A percentile compares a stretch with the other conserved stretches of the same genome.
Evolutionary conservation across 1,140 invertebrate genomes (phyloP).

Genomic region (Phocides pigmalion): DNA sequence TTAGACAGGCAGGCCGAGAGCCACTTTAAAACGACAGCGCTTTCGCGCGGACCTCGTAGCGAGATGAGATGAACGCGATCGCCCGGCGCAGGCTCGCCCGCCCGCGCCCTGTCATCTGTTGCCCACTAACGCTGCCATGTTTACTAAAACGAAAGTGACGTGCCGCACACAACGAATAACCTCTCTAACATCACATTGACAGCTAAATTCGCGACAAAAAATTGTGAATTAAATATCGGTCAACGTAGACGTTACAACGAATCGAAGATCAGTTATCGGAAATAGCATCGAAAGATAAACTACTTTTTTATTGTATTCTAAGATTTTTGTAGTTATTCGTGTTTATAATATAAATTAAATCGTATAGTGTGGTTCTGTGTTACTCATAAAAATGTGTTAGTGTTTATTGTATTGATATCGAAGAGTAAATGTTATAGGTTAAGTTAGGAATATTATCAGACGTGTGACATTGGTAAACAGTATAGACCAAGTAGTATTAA

Average conservation of each 20-base stretch:
- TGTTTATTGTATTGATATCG: slow-evolving; percentile 9
- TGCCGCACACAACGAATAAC: slow-evolving; percentile 79
- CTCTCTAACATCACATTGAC: slow-evolving; percentile 63
- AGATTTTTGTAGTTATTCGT: slow-evolving; percentile 17
- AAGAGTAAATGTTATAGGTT: slow-evolving; percentile 14
- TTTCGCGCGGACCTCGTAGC: slow-evolving; percentile 55
- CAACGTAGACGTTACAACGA: slow-evolving; percentile 68
- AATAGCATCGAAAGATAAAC: slow-evolving; percentile 26
- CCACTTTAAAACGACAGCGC: slow-evolving; percentile 61
- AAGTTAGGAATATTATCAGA: not conserved
- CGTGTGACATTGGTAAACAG: not conserved
- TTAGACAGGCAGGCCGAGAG: slow-evolving; percentile 40
- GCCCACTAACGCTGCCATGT: slow-evolving; percentile 75
- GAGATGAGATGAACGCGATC: slow-evolving; percentile 72
- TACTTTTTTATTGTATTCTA: slow-evolving; percentile 33
- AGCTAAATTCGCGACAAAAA: slow-evolving; percentile 51
- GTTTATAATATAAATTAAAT: slow-evolving; percentile 15
- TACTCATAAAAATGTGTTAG: slow-evolving; percentile 10
- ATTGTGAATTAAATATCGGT: slow-evolving; percentile 41
- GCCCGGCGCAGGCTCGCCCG: slow-evolving; percentile 71
- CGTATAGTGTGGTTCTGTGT: slow-evolving; percentile 8
- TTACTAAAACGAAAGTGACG: slow-evolving; percentile 79
- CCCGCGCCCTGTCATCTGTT: slow-evolving; percentile 80
- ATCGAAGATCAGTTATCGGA: slow-evolving; percentile 37
- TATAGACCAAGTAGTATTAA: not conserved